Evolutionary conservation across 2,113 vertebrate genomes (phyloP).

Genomic region (Pelecanus crispus): DNA sequence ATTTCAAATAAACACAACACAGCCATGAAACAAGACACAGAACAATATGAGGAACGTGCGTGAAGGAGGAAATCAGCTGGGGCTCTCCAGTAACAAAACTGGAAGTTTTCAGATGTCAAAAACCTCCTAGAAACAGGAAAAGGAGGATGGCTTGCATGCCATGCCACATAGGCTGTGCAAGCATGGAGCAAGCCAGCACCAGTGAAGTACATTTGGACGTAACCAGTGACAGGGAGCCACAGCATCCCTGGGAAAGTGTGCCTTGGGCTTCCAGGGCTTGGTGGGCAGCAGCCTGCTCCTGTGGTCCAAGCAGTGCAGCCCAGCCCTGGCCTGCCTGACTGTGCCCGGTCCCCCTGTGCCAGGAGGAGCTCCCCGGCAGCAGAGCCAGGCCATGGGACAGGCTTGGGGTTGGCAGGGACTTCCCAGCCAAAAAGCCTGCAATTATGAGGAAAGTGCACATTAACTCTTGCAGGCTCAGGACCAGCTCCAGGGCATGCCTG

Average conservation of each 20-base stretch:
- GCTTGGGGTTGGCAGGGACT: not conserved
- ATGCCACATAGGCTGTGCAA: not conserved
- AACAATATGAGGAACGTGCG: not conserved
- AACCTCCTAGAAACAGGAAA: not conserved
- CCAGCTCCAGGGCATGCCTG: not conserved
- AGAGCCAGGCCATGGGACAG: too few relatives aligned
- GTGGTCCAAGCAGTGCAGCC: too few relatives aligned
- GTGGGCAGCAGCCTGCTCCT: not conserved
- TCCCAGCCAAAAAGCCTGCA: not conserved
- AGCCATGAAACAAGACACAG: not conserved
- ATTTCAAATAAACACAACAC: not conserved
- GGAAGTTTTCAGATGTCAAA: constrained; percentile 21
- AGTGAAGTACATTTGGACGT: not conserved
- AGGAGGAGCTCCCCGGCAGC: not conserved
- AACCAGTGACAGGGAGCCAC: not conserved
- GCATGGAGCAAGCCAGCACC: not conserved
- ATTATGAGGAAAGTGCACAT: accelerated
- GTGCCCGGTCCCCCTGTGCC: not conserved
- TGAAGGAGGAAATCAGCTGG: not conserved
- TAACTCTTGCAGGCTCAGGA: not conserved
- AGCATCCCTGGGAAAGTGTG: accelerated
- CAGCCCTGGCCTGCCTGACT: not conserved
- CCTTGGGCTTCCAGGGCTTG: not conserved
- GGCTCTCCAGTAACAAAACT: constrained; percentile 6
- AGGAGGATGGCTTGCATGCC: not conserved